Percentiles rank a stretch among this genome's conserved stretches.
Evolutionary conservation across 2,888 invertebrate genomes (phyloP).

Genomic region (Chrysotoxum bicinctum): DNA sequence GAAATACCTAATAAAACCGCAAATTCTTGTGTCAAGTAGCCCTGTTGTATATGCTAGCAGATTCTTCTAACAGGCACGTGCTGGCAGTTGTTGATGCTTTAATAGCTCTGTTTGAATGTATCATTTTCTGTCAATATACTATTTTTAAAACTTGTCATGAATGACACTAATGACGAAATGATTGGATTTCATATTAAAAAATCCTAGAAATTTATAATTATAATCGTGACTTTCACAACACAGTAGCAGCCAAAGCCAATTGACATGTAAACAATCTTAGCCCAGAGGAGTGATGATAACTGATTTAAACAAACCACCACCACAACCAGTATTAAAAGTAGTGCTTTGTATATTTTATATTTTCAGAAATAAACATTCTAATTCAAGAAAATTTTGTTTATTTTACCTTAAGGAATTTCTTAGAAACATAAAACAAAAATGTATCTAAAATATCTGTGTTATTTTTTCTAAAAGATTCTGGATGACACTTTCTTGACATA

Average conservation of each 20-base stretch:
- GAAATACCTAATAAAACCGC: neutral
- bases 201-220: neutral
- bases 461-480: constrained; percentile 25
- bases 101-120: too few relatives aligned
- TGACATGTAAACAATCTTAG: constrained; percentile 28
- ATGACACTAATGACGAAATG: constrained; percentile 3
- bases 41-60: neutral
- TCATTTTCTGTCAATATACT: neutral
- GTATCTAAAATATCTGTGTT: neutral
- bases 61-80: neutral
- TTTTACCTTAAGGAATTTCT: neutral
- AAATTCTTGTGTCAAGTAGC: neutral
- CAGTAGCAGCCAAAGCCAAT: neutral
- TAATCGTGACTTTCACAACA: neutral
- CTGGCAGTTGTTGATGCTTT: neutral
- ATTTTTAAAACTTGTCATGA: neutral
- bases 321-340: neutral
- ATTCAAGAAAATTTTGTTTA: neutral
- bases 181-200: neutral
- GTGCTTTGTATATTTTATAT: constrained; percentile 19
- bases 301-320: constrained; percentile 7
- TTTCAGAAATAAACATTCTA: constrained; percentile 36
- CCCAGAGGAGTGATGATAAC: neutral
- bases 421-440: neutral
- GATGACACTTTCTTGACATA: constrained; percentile 36